Evolutionary conservation across 2,797 vertebrate genomes (phyloP).

Genomic region (Sternotherus odoratus): DNA sequence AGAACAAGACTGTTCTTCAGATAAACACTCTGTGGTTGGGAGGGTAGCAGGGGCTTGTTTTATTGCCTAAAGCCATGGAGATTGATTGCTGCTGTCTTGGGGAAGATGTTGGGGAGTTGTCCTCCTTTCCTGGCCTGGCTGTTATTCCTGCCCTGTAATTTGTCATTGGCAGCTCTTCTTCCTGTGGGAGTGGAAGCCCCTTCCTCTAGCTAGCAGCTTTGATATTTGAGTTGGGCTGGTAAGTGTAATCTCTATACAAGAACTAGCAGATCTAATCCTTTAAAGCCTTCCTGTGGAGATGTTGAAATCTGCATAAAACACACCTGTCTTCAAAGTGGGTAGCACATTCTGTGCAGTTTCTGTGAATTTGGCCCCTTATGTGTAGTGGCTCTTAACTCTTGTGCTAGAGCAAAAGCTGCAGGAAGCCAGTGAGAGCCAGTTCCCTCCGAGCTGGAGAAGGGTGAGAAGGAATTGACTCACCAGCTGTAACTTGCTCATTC

Average conservation of each 20-base stretch:
- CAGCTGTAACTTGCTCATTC: neutral
- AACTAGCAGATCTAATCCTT: neutral
- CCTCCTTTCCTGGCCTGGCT: neutral
- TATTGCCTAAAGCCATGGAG: neutral
- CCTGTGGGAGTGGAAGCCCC: neutral
- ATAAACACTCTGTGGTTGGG: neutral
- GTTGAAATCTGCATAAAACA: neutral
- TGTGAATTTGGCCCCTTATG: neutral
- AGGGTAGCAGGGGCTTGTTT: neutral
- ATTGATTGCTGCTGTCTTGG: neutral
- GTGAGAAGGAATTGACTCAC: neutral
- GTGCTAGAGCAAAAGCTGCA: neutral
- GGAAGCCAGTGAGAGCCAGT: neutral
- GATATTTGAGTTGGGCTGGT: neutral
- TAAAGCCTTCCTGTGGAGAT: neutral
- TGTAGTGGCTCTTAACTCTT: neutral
- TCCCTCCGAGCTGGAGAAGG: neutral
- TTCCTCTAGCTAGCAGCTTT: neutral
- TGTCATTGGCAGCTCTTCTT: neutral
- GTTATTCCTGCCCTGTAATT: constrained; percentile 1
- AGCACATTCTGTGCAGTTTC: neutral
- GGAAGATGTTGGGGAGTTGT: neutral
- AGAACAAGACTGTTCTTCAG: neutral
- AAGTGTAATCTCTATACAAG: neutral
- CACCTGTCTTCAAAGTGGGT: neutral